These are phyloP conservation scores for Barnardius zonarius DNA, from an alignment of 2,113 vertebrate genomes.

Conservation along the genomic window DNA sequence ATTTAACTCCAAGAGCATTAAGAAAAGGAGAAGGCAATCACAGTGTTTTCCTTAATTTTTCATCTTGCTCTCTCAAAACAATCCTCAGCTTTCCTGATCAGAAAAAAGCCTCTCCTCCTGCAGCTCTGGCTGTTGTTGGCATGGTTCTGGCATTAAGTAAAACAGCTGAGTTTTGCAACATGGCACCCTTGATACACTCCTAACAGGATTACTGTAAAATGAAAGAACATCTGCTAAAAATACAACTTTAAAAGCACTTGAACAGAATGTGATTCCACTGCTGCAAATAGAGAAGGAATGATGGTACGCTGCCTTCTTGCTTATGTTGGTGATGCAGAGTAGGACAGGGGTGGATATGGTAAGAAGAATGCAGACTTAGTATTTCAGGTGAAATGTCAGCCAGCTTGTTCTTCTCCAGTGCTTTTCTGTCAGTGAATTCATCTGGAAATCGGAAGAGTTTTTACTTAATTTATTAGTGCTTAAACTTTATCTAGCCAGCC, in stretches of 20 bases:
- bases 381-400: background rate
- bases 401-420: background rate
- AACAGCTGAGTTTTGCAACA: background rate
- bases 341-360: background rate
- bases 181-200: background rate
- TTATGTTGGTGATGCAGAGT: background rate
- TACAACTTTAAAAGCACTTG: background rate
- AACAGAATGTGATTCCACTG: background rate
- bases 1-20: background rate
- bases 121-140: background rate
- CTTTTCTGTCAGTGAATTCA: background rate
- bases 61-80: background rate
- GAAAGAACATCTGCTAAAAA: background rate
- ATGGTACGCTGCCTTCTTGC: background rate
- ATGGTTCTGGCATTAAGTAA: background rate
- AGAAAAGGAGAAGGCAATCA: background rate
- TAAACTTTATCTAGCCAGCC: background rate
- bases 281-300: background rate
- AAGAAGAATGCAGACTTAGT: background rate
- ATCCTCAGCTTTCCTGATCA: background rate
- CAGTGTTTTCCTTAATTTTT: background rate
- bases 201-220: background rate
- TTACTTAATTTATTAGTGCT: background rate
- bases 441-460: background rate
- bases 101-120: background rate